A percentile compares a stretch with the other conserved stretches of the same genome.
phyloP scores from a whole-genome alignment of 2,888 invertebrate species.

The Leptinotarsa juncta region DNA sequence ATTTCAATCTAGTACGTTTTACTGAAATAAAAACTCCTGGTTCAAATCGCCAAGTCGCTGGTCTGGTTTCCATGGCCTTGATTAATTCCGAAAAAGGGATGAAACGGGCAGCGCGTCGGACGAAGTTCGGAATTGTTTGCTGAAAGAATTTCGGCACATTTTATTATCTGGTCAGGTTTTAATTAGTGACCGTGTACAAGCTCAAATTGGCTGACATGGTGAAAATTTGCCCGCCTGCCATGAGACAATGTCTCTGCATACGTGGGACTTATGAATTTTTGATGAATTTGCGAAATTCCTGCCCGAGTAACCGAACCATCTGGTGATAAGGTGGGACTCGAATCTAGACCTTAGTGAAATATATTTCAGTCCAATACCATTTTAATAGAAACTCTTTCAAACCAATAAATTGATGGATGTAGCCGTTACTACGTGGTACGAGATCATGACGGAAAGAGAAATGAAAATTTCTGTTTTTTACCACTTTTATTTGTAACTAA shows the following conservation, averaged over 20 bases:
- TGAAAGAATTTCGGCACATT: conserved; percentile 8
- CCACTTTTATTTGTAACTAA: no score
- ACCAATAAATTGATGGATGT: no score
- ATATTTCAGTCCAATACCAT: no score
- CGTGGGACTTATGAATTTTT: not conserved
- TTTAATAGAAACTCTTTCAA: no score
- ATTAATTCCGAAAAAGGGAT: not conserved
- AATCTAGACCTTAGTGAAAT: no score
- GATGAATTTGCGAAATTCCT: not conserved
- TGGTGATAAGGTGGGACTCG: no score
- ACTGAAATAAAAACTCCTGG: not conserved
- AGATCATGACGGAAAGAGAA: no score
- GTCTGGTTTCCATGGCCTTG: not conserved
- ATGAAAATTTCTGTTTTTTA: no score
- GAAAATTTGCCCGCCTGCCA: not conserved
- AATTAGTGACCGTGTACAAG: not conserved
- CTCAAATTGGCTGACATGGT: not conserved
- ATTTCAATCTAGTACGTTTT: conserved; percentile 7
- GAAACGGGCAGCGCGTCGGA: not conserved
- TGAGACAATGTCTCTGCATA: not conserved
- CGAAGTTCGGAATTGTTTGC: not conserved
- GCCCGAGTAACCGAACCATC: not conserved
- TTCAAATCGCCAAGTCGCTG: not conserved
- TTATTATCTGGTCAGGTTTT: not conserved
- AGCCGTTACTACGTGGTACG: no score